Percentiles rank a stretch among this genome's conserved stretches.
phyloP scores from a whole-genome alignment of 2,113 vertebrate species.

The Onychostoma macrolepis region DNA sequence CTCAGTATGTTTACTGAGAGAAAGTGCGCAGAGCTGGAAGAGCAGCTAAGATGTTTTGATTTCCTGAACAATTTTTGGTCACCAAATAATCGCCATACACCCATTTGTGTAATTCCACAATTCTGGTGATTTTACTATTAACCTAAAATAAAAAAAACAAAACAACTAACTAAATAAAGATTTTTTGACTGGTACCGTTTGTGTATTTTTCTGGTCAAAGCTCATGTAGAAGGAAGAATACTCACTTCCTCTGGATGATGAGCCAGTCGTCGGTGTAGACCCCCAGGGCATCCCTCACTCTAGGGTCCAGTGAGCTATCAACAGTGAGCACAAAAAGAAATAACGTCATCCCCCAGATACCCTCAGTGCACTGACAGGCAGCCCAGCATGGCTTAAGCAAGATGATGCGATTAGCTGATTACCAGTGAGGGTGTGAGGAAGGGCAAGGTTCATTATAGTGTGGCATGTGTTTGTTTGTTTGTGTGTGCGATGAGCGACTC shows the following conservation, averaged over 20 bases:
- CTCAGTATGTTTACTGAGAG: not conserved
- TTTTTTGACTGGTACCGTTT: not conserved
- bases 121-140: not conserved
- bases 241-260: conserved; percentile 87
- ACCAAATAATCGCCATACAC: not conserved
- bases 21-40: not conserved
- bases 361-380: not conserved
- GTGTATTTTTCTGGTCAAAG: not conserved
- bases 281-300: conserved; percentile 84
- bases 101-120: not conserved
- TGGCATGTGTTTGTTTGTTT: conserved; percentile 22
- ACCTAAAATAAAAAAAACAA: too few species aligned
- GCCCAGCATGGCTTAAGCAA: not conserved
- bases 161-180: too few species aligned
- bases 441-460: not conserved
- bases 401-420: conserved; percentile 23
- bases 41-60: not conserved
- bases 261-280: conserved; percentile 92
- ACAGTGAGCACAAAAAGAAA: conserved; percentile 32
- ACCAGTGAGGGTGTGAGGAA: conserved; percentile 13
- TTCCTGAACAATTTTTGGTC: not conserved
- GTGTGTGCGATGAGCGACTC: conserved; percentile 57
- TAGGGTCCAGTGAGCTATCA: conserved; percentile 83
- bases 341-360: not conserved
- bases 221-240: conserved; percentile 20